Evolutionary conservation across 2,888 invertebrate species (phyloP).

Genomic region (Chorisops tibialis): DNA sequence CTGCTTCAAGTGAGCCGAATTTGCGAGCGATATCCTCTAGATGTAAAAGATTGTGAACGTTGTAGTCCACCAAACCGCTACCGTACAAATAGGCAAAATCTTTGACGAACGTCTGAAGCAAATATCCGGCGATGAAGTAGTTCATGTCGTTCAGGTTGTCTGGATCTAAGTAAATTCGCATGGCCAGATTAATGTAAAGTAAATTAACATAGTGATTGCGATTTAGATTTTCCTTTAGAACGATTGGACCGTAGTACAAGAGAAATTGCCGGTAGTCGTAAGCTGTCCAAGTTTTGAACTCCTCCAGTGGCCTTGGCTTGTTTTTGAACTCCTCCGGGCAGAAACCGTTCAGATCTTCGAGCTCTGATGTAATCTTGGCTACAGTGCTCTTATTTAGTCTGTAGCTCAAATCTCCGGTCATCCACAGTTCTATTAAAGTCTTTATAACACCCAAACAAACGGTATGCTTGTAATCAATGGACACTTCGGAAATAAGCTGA

Average conservation of each 20-base stretch:
- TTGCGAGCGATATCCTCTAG: constrained; percentile 24
- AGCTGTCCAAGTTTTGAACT: constrained; percentile 20
- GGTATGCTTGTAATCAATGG: constrained; percentile 29
- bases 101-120: constrained; percentile 27
- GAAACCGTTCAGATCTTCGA: constrained; percentile 7
- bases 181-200: constrained; percentile 29
- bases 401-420: constrained; percentile 28
- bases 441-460: constrained; percentile 32
- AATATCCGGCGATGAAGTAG: constrained; percentile 11
- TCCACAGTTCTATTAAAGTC: constrained; percentile 29
- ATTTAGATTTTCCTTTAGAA: constrained; percentile 22
- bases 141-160: neutral
- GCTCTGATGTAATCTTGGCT: constrained; percentile 25
- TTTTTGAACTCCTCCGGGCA: constrained; percentile 27
- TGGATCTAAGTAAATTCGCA: constrained; percentile 28
- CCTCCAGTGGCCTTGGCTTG: constrained; percentile 22
- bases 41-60: constrained; percentile 32
- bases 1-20: neutral
- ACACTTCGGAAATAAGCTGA: constrained; percentile 32
- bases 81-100: constrained; percentile 32
- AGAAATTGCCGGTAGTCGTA: constrained; percentile 30
- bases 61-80: constrained; percentile 28
- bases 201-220: constrained; percentile 28
- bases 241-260: constrained; percentile 31
- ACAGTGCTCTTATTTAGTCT: constrained; percentile 27